Percentiles rank a stretch among this genome's conserved stretches.
These are phyloP conservation scores for Trissolcus basalis DNA, from an alignment of 1,140 invertebrate genomes.

Conservation along the genomic window DNA sequence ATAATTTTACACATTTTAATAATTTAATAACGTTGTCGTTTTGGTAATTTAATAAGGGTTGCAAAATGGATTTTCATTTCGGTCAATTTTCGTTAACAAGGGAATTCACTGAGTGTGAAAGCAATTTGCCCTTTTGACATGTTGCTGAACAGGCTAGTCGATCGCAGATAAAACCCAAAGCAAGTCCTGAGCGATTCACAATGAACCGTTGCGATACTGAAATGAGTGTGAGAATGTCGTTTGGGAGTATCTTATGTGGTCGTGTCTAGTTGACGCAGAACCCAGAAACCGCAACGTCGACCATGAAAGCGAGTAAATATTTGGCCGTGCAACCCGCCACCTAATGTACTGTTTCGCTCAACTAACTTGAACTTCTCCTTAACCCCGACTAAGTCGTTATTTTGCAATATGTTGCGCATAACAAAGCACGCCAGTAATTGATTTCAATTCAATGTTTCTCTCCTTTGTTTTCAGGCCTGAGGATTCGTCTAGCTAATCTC, in stretches of 20 bases:
- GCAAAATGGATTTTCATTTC: constrained; percentile 31
- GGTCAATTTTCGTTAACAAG: constrained; percentile 19
- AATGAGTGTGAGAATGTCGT: constrained; percentile 50
- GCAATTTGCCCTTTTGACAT: constrained; percentile 56
- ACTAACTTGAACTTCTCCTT: constrained; percentile 35
- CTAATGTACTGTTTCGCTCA: constrained; percentile 23
- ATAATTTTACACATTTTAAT: no score
- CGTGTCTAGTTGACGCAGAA: constrained; percentile 39
- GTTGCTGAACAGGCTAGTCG: constrained; percentile 30
- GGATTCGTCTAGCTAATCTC: constrained; percentile 97
- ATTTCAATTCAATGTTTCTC: constrained; percentile 12
- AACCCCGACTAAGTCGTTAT: constrained; percentile 41
- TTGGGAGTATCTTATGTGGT: constrained; percentile 39
- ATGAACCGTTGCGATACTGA: constrained; percentile 22
- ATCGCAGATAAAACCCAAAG: constrained; percentile 58
- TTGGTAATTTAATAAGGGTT: background rate
- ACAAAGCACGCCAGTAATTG: constrained; percentile 6
- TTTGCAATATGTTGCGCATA: constrained; percentile 16
- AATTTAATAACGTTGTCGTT: background rate
- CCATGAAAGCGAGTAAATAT: constrained; percentile 53
- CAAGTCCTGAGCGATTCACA: constrained; percentile 23
- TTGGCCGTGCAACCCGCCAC: constrained; percentile 23
- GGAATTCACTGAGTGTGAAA: constrained; percentile 12
- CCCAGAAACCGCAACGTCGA: constrained; percentile 39
- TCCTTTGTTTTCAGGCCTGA: constrained; percentile 85